These are phyloP conservation scores for Pilophorus perplexus DNA, from an alignment of 2,888 invertebrate species.

Conservation along the genomic window DNA sequence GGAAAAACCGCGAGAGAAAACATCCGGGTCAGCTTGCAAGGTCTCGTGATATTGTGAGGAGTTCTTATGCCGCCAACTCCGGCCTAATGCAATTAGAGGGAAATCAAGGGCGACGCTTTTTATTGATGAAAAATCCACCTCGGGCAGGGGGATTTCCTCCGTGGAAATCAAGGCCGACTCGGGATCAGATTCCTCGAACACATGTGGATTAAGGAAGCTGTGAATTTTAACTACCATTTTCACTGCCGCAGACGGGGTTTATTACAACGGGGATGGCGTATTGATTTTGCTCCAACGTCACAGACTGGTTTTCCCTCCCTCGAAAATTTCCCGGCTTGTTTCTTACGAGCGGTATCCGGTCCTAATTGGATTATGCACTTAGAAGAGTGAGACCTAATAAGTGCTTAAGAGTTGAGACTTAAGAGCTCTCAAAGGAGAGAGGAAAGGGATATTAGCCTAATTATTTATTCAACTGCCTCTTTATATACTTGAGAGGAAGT, in stretches of 20 bases:
- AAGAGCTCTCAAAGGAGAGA: constrained; percentile 15
- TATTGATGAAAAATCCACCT: constrained; percentile 1
- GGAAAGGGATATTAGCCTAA: constrained; percentile 6
- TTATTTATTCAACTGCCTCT: constrained; percentile 28
- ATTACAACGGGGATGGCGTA: too few species aligned
- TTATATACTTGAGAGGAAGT: constrained; percentile 1
- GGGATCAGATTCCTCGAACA: too few species aligned
- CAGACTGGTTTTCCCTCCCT: not conserved
- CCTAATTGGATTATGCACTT: constrained; percentile 35
- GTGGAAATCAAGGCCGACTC: too few species aligned
- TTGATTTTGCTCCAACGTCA: not conserved
- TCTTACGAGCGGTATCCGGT: constrained; percentile 20
- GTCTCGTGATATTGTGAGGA: constrained; percentile 9
- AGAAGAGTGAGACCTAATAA: constrained; percentile 34
- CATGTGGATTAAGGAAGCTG: too few species aligned
- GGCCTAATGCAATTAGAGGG: constrained; percentile 5
- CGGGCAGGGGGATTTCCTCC: too few species aligned
- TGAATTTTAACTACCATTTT: too few species aligned
- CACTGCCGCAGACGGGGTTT: too few species aligned
- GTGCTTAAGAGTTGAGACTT: constrained; percentile 29
- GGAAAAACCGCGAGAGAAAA: too few species aligned
- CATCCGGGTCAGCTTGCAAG: constrained; percentile 12
- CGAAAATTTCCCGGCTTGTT: constrained; percentile 23
- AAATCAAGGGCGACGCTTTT: constrained; percentile 8
- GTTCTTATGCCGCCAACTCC: constrained; percentile 1